Evolutionary conservation across 37 sponge, comb jelly and placozoan genomes (phyloP).

Genomic region (Theonella swinhoei): DNA sequence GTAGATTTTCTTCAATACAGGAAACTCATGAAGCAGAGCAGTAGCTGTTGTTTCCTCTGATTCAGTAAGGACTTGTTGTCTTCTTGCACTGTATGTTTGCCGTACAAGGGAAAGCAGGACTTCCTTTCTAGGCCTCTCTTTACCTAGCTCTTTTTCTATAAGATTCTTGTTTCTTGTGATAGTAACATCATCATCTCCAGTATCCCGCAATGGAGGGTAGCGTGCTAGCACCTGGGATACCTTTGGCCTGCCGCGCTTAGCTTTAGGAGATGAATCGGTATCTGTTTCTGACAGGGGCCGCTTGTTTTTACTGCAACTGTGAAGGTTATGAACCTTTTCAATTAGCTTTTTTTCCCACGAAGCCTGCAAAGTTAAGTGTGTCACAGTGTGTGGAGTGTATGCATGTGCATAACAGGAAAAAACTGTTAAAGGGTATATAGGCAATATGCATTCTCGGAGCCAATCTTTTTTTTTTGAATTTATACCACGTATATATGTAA

Average conservation of each 20-base stretch:
- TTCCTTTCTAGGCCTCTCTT: slow-evolving; percentile 20
- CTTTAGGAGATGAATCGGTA: slow-evolving; percentile 1
- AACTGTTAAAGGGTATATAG: too few species aligned
- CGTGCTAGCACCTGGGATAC: slow-evolving; percentile 13
- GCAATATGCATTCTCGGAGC: too few species aligned
- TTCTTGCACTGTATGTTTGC: neutral
- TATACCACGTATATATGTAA: neutral
- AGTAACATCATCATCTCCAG: slow-evolving; percentile 1
- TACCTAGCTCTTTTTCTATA: slow-evolving; percentile 18
- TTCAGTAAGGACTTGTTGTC: neutral
- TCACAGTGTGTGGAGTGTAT: neutral
- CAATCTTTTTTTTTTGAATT: too few species aligned
- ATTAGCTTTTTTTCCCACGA: slow-evolving; percentile 44
- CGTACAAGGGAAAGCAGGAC: neutral
- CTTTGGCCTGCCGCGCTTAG: slow-evolving; percentile 36
- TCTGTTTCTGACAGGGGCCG: slow-evolving; percentile 5
- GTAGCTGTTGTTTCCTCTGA: neutral
- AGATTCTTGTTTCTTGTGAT: neutral
- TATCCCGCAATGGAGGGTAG: slow-evolving; percentile 19
- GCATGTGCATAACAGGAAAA: too few species aligned
- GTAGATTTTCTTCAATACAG: neutral
- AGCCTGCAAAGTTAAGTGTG: slow-evolving; percentile 11
- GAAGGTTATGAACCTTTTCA: slow-evolving; percentile 39
- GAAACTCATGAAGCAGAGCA: neutral
- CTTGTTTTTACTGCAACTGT: slow-evolving; percentile 10